Percentiles rank a stretch among this genome's conserved stretches.
phyloP scores from a whole-genome alignment of 1,140 invertebrate genomes.

The Brachionus asplanchnoidis region DNA sequence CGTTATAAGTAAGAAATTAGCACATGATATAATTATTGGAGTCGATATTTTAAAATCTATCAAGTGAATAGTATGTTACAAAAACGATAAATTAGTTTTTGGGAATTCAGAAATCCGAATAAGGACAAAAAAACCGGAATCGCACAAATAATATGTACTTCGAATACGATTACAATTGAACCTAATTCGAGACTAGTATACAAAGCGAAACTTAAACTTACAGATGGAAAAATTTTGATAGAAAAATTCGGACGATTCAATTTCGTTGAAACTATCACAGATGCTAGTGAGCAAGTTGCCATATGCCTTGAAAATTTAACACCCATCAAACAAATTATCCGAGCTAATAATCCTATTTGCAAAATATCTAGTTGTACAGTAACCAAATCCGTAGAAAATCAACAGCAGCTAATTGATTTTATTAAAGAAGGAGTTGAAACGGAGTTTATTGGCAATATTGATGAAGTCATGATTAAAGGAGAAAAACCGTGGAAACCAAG shows the following conservation, averaged over 20 bases:
- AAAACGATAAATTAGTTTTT: not conserved
- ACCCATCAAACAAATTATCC: not conserved
- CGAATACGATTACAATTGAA: too few relatives aligned
- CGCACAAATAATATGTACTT: not conserved
- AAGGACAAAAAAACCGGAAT: not conserved
- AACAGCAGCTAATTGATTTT: not conserved
- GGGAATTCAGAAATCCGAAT: not conserved
- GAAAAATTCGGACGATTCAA: too few relatives aligned
- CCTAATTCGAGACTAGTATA: too few relatives aligned
- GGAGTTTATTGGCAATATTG: not conserved
- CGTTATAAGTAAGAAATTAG: not conserved
- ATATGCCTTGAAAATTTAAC: not conserved
- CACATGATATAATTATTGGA: not conserved
- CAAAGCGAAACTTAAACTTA: too few relatives aligned
- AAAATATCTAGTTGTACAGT: too few relatives aligned
- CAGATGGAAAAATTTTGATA: too few relatives aligned
- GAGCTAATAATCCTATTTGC: too few relatives aligned
- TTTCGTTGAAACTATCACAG: not conserved
- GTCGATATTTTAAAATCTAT: not conserved
- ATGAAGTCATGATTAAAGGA: not conserved
- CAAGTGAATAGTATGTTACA: not conserved
- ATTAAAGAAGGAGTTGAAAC: not conserved
- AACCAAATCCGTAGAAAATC: not conserved
- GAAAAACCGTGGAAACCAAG: conserved; percentile 8
- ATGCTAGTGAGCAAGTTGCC: not conserved